Conservation (phyloP, 53 echinoderm and acorn worm species). For the Astropecten irregularis region DNA sequence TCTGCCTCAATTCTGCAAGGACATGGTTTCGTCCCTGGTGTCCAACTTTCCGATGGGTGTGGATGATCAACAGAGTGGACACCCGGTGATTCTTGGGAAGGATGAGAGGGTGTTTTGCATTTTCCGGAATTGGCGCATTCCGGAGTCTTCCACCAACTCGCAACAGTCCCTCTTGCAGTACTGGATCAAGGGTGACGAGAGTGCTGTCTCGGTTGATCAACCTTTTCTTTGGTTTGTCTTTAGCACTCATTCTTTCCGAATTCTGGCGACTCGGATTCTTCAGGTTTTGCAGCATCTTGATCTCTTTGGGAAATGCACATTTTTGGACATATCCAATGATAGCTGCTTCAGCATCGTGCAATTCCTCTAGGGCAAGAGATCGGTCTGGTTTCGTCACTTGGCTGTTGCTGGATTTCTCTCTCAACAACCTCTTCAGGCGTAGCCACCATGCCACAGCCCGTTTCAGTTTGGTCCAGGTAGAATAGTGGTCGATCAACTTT, state of each 20-base stretch:
- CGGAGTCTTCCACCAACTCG: slow-evolving; percentile 56
- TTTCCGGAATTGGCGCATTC: slow-evolving; percentile 23
- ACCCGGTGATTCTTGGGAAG: neutral
- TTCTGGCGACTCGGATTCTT: neutral
- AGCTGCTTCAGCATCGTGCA: neutral
- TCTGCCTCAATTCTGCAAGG: slow-evolving; percentile 50
- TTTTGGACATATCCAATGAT: neutral
- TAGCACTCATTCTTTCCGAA: neutral
- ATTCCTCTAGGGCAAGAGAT: neutral
- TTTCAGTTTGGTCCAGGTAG: slow-evolving; percentile 55
- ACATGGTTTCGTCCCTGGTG: slow-evolving; percentile 44
- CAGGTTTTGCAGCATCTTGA: neutral
- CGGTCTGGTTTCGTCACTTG: neutral
- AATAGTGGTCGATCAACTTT: slow-evolving; percentile 41
- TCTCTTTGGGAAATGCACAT: slow-evolving; percentile 3
- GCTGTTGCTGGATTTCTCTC: neutral
- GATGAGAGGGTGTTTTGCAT: slow-evolving; percentile 23
- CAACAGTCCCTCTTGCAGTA: slow-evolving; percentile 4
- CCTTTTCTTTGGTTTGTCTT: neutral
- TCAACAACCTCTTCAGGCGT: neutral
- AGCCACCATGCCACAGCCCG: slow-evolving; percentile 53
- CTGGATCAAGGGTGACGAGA: slow-evolving; percentile 5
- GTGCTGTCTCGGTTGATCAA: neutral
- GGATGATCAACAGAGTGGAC: slow-evolving; percentile 10
- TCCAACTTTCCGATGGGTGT: slow-evolving; percentile 11